Percentiles rank a stretch among this genome's conserved stretches.
These are phyloP conservation scores for Buathra laborator DNA, from an alignment of 2,888 invertebrate genomes.

Conservation along the genomic window DNA sequence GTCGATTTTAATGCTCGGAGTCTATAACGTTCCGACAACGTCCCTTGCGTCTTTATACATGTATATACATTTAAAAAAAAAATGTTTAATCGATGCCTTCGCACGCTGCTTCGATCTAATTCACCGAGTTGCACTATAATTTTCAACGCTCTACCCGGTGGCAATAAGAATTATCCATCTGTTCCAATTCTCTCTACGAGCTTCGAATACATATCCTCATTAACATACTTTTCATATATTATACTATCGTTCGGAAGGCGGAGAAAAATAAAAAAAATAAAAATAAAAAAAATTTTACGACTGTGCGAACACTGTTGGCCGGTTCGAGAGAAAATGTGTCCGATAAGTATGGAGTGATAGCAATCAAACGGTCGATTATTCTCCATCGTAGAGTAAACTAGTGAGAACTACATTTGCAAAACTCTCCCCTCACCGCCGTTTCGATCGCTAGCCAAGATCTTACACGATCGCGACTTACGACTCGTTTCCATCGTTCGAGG, in stretches of 20 bases:
- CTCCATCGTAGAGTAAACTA: conserved; percentile 8
- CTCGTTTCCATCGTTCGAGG: conserved; percentile 49
- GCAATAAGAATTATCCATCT: conserved; percentile 47
- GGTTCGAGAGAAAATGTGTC: conserved; percentile 58
- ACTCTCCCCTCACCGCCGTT: background rate
- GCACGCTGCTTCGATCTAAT: conserved; percentile 20
- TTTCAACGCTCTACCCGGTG: conserved; percentile 41
- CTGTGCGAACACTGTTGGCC: conserved; percentile 47
- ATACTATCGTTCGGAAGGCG: background rate
- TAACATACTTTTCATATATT: conserved; percentile 57
- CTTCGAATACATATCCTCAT: conserved; percentile 53
- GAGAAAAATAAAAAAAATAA: conserved; percentile 19
- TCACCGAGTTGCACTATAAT: conserved; percentile 24
- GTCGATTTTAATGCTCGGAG: background rate
- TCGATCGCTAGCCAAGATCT: conserved; percentile 49
- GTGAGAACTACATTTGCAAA: conserved; percentile 43
- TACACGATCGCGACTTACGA: conserved; percentile 61
- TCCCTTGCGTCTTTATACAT: background rate
- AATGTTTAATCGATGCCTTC: conserved; percentile 8
- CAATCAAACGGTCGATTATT: conserved; percentile 66
- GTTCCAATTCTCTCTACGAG: conserved; percentile 38
- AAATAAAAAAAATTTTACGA: conserved; percentile 5
- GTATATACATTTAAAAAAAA: background rate
- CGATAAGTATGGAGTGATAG: conserved; percentile 66
- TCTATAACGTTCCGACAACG: background rate